Evolutionary conservation across 2,888 invertebrate species (phyloP).

Genomic region (Abrostola triplasia): DNA sequence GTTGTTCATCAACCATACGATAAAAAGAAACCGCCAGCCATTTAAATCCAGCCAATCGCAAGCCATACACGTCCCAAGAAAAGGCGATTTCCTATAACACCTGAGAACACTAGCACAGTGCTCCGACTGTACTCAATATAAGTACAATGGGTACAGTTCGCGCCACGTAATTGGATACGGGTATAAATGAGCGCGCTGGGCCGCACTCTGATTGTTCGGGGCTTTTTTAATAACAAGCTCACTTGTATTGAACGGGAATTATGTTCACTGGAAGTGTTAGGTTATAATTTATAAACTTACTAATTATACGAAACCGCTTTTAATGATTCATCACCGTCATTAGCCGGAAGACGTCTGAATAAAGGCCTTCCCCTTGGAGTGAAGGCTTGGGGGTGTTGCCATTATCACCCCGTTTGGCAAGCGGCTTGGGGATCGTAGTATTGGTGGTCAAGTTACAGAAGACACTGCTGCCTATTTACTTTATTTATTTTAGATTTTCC

Average conservation of each 20-base stretch:
- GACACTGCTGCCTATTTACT: too few species aligned
- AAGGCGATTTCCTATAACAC: background rate
- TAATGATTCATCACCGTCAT: too few species aligned
- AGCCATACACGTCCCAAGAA: background rate
- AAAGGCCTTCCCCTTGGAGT: too few species aligned
- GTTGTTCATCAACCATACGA: too few species aligned
- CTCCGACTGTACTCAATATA: conserved; percentile 25
- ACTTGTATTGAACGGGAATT: conserved; percentile 43
- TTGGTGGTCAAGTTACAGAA: too few species aligned
- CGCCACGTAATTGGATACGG: conserved; percentile 77
- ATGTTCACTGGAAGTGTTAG: conserved; percentile 29
- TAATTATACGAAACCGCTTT: background rate
- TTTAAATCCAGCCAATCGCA: background rate
- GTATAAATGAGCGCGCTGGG: conserved; percentile 76
- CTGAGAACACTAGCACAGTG: background rate
- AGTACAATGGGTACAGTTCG: conserved; percentile 47
- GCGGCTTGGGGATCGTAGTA: too few species aligned
- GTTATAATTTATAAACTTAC: background rate
- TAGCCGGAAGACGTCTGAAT: too few species aligned
- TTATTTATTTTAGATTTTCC: too few species aligned
- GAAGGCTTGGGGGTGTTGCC: too few species aligned
- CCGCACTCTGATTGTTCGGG: conserved; percentile 77
- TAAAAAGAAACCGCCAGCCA: too few species aligned
- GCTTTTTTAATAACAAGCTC: conserved; percentile 80
- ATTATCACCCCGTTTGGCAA: too few species aligned